phyloP scores from a whole-genome alignment of 2,797 vertebrate genomes.

The Melanotaenia maccullochi region DNA sequence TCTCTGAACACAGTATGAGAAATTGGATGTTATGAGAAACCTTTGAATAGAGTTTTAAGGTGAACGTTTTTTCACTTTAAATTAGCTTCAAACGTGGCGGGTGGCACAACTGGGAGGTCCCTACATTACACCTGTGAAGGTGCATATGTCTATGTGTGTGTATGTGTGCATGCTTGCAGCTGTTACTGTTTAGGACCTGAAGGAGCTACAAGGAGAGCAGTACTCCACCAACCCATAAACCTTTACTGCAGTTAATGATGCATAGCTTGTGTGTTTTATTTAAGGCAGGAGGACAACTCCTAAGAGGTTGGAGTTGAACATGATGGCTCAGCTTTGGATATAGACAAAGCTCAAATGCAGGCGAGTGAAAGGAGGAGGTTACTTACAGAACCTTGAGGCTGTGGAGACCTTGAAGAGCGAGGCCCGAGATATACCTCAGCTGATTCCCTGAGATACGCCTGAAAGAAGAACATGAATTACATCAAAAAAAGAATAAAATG shows the following conservation, averaged over 20 bases:
- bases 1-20: conserved; percentile 48
- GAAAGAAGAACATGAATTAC: conserved; percentile 47
- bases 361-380: conserved; percentile 37
- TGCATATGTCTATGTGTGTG: conserved; percentile 23
- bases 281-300: conserved; percentile 52
- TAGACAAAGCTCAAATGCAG: conserved; percentile 40
- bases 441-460: conserved; percentile 96
- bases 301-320: conserved; percentile 47
- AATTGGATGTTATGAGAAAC: conserved; percentile 53
- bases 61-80: conserved; percentile 44
- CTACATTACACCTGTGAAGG: conserved; percentile 66
- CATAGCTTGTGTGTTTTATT: conserved; percentile 71
- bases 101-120: conserved; percentile 73
- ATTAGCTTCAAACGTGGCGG: conserved; percentile 69
- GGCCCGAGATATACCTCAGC: conserved; percentile 89
- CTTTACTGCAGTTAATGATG: conserved; percentile 78
- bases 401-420: conserved; percentile 90
- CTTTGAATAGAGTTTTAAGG: conserved; percentile 50
- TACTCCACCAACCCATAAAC: conserved; percentile 73
- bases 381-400: conserved; percentile 96
- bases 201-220: conserved; percentile 54
- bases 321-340: conserved; percentile 25
- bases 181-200: conserved; percentile 64
- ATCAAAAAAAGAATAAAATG: conserved; percentile 24
- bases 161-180: conserved; percentile 26